A percentile compares a stretch with the other conserved stretches of the same genome.
Conservation (phyloP, 1,140 invertebrate species). For the Protaetia brevitarsis region DNA sequence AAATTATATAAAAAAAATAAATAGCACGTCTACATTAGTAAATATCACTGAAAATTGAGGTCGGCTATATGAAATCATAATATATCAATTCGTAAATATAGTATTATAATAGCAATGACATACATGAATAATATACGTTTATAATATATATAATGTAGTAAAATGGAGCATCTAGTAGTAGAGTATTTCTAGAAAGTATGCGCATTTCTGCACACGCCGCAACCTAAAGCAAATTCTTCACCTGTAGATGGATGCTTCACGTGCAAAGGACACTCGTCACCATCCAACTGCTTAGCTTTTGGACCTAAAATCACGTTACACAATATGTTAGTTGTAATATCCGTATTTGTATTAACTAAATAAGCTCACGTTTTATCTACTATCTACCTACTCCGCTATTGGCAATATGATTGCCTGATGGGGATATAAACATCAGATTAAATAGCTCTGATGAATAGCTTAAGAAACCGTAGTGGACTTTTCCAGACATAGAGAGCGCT, state of each 20-base stretch:
- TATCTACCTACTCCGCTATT: too few relatives aligned
- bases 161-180: background rate
- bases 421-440: too few relatives aligned
- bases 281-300: slow-evolving; percentile 85
- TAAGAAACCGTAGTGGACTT: too few relatives aligned
- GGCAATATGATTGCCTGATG: too few relatives aligned
- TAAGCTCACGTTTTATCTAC: too few relatives aligned
- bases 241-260: slow-evolving; percentile 95
- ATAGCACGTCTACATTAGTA: slow-evolving; percentile 1
- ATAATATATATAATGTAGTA: background rate
- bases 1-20: slow-evolving; percentile 5
- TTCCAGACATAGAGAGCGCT: too few relatives aligned
- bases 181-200: slow-evolving; percentile 80
- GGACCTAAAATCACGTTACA: too few relatives aligned
- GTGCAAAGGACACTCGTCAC: slow-evolving; percentile 93
- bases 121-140: background rate
- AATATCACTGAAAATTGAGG: slow-evolving; percentile 3
- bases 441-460: too few relatives aligned
- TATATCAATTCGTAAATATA: too few relatives aligned
- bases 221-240: slow-evolving; percentile 96
- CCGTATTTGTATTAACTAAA: too few relatives aligned
- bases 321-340: background rate
- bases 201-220: slow-evolving; percentile 95
- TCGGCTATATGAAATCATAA: background rate
- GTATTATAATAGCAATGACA: background rate